Evolutionary conservation across 2,888 invertebrate genomes (phyloP).

Genomic region (Lysandra bellargus): DNA sequence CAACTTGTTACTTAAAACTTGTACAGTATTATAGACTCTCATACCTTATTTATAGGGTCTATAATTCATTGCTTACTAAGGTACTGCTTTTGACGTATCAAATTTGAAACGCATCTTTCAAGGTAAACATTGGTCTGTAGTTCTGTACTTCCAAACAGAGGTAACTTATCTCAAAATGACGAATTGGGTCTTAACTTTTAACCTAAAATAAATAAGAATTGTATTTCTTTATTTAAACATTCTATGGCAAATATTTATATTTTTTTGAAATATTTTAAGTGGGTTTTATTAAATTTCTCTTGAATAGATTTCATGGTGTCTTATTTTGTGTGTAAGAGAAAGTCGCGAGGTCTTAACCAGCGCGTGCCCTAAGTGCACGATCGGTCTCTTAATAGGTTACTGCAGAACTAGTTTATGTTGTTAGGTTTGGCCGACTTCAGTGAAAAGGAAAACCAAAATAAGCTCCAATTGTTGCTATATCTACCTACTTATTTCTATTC

Average conservation of each 20-base stretch:
- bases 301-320: conserved; percentile 34
- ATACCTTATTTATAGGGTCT: background rate
- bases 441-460: conserved; percentile 1
- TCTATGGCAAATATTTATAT: background rate
- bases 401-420: conserved; percentile 21
- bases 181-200: background rate
- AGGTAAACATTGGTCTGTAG: background rate
- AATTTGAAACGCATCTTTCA: background rate
- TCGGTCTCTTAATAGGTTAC: conserved; percentile 25
- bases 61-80: no score
- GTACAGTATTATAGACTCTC: background rate
- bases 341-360: conserved; percentile 24
- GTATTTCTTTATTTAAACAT: background rate
- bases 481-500: background rate
- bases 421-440: background rate
- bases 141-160: background rate
- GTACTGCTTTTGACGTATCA: no score
- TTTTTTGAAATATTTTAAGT: conserved; percentile 6
- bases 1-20: background rate
- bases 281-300: conserved; percentile 32
- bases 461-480: background rate
- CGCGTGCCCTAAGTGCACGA: conserved; percentile 32
- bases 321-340: conserved; percentile 33
- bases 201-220: background rate
- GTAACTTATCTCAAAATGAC: no score